Conservation (phyloP, 2,113 vertebrate species). For the Rhabdornis inornatus region DNA sequence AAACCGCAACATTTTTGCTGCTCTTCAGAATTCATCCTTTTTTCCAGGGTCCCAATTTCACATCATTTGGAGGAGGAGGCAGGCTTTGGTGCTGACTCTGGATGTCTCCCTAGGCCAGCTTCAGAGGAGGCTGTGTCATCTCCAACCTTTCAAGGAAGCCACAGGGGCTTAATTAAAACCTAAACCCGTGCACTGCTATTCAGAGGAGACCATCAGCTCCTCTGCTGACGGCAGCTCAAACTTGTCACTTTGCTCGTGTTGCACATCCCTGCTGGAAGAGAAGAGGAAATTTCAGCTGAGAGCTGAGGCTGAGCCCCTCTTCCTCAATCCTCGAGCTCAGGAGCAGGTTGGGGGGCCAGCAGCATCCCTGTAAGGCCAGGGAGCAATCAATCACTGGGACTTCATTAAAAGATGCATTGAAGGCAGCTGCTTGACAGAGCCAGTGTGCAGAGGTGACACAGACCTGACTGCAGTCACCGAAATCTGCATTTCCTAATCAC, state of each 20-base stretch:
- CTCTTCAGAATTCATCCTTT: background rate
- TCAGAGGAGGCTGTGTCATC: slow-evolving; percentile 71
- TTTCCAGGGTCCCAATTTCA: slow-evolving; percentile 5
- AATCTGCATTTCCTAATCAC: slow-evolving; percentile 18
- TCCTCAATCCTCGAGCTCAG: background rate
- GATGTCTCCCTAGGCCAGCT: slow-evolving; percentile 66
- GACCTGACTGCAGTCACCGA: background rate
- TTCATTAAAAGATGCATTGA: background rate
- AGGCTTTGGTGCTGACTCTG: slow-evolving; percentile 66
- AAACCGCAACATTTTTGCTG: background rate
- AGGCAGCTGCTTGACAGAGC: background rate
- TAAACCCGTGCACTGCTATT: slow-evolving; percentile 63
- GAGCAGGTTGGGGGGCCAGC: background rate
- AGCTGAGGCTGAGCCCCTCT: background rate
- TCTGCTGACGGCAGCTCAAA: slow-evolving; percentile 46
- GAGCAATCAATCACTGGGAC: background rate
- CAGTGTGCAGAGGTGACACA: background rate
- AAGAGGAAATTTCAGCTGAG: background rate
- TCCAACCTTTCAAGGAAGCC: slow-evolving; percentile 76
- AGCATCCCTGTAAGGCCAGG: background rate
- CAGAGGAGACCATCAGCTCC: slow-evolving; percentile 52
- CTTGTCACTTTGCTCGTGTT: slow-evolving; percentile 41
- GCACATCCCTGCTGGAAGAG: background rate
- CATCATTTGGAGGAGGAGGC: slow-evolving; percentile 51
- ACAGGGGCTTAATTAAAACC: slow-evolving; percentile 80